A percentile compares a stretch with the other conserved stretches of the same genome.
These are phyloP conservation scores for Tachina lurida DNA, from an alignment of 2,888 invertebrate species.

Conservation along the genomic window DNA sequence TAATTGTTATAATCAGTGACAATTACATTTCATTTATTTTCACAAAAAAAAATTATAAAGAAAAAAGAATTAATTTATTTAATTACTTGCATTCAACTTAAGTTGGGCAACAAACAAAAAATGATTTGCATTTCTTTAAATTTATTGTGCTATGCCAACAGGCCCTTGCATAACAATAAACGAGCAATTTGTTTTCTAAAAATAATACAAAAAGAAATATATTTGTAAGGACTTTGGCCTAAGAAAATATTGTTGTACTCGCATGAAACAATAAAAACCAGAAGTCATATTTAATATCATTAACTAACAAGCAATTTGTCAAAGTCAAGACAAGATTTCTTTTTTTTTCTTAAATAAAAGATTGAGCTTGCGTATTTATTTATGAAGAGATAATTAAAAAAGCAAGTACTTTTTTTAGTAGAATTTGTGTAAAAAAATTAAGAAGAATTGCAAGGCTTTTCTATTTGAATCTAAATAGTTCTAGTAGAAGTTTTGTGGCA, in stretches of 20 bases:
- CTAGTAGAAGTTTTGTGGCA: too few relatives aligned
- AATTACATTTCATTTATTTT: not conserved
- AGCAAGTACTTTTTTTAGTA: not conserved
- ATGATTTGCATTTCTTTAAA: not conserved
- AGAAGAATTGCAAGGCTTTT: not conserved
- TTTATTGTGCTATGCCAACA: not conserved
- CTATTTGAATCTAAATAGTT: too few relatives aligned
- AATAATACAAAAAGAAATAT: not conserved
- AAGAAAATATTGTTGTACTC: not conserved
- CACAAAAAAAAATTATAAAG: not conserved
- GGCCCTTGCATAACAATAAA: not conserved
- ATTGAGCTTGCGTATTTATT: not conserved
- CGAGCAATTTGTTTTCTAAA: not conserved
- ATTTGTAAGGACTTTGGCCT: not conserved
- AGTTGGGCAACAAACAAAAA: not conserved
- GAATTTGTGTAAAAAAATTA: not conserved
- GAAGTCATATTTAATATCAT: conserved; percentile 53
- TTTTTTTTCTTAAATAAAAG: not conserved
- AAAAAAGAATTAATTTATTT: not conserved
- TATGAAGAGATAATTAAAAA: not conserved
- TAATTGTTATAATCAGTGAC: too few relatives aligned
- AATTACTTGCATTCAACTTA: not conserved
- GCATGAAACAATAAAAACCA: conserved; percentile 50
- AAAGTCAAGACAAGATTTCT: conserved; percentile 38
- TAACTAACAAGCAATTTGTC: conserved; percentile 44